Percentiles rank a stretch among this genome's conserved stretches.
Evolutionary conservation across 2,888 invertebrate genomes (phyloP).

Genomic region (Caenorhabditis sp.): DNA sequence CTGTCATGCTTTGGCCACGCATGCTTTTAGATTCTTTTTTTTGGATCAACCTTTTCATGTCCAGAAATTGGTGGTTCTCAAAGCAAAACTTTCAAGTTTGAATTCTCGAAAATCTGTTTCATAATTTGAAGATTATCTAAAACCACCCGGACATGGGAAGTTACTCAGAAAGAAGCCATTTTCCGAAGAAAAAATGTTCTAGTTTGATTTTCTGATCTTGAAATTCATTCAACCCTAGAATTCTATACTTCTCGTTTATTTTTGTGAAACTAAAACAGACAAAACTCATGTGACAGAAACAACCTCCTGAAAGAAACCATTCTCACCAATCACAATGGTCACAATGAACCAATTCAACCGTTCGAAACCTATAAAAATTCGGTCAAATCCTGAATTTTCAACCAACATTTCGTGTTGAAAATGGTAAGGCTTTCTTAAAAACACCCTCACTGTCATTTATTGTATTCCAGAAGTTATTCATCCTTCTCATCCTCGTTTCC

Average conservation of each 20-base stretch:
- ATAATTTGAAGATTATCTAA: too few species aligned
- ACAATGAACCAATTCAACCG: neutral
- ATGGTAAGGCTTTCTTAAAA: constrained; percentile 10
- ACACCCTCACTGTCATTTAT: neutral
- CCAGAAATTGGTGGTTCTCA: too few species aligned
- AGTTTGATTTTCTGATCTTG: neutral
- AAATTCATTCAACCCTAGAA: neutral
- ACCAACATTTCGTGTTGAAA: neutral
- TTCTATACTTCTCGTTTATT: too few species aligned
- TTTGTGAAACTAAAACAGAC: too few species aligned
- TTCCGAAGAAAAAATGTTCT: constrained; percentile 1
- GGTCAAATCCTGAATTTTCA: neutral
- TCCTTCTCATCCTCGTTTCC: neutral
- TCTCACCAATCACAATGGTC: neutral
- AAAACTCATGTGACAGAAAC: neutral
- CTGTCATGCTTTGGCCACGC: constrained; percentile 12
- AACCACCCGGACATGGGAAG: too few species aligned
- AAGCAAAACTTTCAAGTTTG: too few species aligned
- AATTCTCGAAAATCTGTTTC: too few species aligned
- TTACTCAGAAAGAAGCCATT: too few species aligned
- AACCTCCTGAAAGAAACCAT: neutral
- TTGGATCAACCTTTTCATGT: too few species aligned
- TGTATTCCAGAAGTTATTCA: neutral
- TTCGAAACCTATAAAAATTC: neutral
- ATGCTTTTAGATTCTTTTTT: too few species aligned